These are phyloP conservation scores for Diuraphis noxia DNA, from an alignment of 1,140 invertebrate species.

Conservation along the genomic window DNA sequence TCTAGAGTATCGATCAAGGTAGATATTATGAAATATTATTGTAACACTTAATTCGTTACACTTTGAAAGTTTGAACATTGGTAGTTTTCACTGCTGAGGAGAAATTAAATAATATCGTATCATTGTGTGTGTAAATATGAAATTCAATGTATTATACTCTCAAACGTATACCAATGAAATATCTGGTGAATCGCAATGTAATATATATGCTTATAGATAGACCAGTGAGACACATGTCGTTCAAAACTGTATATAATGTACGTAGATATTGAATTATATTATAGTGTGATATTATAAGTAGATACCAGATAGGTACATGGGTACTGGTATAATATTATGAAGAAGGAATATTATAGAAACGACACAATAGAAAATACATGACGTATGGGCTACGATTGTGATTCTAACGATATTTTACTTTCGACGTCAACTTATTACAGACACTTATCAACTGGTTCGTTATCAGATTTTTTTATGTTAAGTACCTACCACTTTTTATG, in stretches of 20 bases:
- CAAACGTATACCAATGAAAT: neutral
- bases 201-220: neutral
- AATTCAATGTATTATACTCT: neutral
- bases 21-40: neutral
- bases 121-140: neutral
- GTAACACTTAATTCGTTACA: neutral
- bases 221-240: neutral
- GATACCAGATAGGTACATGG: too few species aligned
- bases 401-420: neutral
- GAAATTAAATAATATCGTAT: neutral
- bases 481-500: neutral
- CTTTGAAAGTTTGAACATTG: conserved; percentile 14
- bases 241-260: neutral
- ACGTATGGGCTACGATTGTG: neutral
- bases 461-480: neutral
- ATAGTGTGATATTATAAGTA: too few species aligned
- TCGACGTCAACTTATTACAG: neutral
- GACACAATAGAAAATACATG: neutral
- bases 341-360: neutral
- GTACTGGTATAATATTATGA: too few species aligned
- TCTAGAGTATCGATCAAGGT: neutral
- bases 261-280: too few species aligned
- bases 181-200: neutral
- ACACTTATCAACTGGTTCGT: neutral
- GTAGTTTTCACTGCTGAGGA: neutral